Evolutionary conservation across 2,797 vertebrate genomes (phyloP).

Genomic region (Ibycter americanus): DNA sequence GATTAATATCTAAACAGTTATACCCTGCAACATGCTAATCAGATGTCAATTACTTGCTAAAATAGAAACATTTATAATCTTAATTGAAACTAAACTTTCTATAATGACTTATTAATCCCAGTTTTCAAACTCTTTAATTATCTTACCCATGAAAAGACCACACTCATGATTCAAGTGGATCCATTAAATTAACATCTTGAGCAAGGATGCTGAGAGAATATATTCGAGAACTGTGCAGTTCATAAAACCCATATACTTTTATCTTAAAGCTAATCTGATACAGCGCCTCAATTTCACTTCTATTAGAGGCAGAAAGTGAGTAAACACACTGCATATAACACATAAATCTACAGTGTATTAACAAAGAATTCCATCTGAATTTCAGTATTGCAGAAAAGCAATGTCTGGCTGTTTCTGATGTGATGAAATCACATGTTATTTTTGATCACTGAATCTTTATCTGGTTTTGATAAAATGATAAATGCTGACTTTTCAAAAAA

Average conservation of each 20-base stretch:
- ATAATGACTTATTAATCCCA: slow-evolving; percentile 71
- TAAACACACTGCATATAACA: background rate
- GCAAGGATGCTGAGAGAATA: background rate
- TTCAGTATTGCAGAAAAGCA: background rate
- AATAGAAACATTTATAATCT: slow-evolving; percentile 63
- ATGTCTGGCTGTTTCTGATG: background rate
- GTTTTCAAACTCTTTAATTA: slow-evolving; percentile 74
- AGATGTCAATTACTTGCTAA: slow-evolving; percentile 64
- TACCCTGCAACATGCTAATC: slow-evolving; percentile 57
- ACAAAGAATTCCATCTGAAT: background rate
- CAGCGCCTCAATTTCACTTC: background rate
- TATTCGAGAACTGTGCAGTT: background rate
- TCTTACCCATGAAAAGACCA: slow-evolving; percentile 14
- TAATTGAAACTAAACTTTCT: slow-evolving; percentile 72
- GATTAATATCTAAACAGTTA: slow-evolving; percentile 61
- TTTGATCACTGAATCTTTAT: background rate
- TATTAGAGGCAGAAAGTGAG: background rate
- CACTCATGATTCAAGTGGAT: slow-evolving; percentile 43
- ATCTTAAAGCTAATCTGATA: background rate
- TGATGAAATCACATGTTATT: background rate
- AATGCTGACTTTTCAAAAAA: background rate
- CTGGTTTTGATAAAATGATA: background rate
- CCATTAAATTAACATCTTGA: slow-evolving; percentile 32
- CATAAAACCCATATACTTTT: background rate
- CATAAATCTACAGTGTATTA: background rate